phyloP scores from a whole-genome alignment of 1,140 invertebrate genomes.

The Aphaenogaster rudis region DNA sequence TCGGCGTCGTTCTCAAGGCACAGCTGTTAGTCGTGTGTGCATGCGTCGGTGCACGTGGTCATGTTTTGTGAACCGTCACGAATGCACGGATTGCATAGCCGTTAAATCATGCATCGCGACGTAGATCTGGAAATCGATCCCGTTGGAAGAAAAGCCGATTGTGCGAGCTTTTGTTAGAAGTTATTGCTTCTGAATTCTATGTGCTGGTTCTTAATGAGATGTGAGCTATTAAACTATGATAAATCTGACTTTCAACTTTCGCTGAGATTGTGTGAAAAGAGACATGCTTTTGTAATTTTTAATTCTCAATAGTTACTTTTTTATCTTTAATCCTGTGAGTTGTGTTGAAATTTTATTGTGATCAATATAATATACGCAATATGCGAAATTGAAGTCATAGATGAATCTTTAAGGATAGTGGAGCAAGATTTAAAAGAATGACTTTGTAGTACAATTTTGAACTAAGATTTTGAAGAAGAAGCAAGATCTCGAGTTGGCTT shows the following conservation, averaged over 20 bases:
- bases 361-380: neutral
- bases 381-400: constrained; percentile 14
- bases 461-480: neutral
- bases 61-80: neutral
- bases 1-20: constrained; percentile 6
- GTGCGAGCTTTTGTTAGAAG: neutral
- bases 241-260: neutral
- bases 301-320: neutral
- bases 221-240: constrained; percentile 6
- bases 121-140: constrained; percentile 31
- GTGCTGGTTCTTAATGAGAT: neutral
- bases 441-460: neutral
- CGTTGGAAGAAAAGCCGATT: neutral
- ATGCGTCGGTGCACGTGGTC: constrained; percentile 66
- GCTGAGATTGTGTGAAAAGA: neutral
- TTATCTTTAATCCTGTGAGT: neutral
- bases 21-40: constrained; percentile 74
- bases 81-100: neutral
- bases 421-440: neutral
- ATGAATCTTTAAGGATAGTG: neutral
- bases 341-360: neutral
- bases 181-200: neutral
- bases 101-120: constrained; percentile 2
- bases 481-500: neutral
- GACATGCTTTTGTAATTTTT: neutral